These are phyloP conservation scores for Melanogrammus aeglefinus DNA, from an alignment of 2,797 vertebrate species.

Conservation along the genomic window DNA sequence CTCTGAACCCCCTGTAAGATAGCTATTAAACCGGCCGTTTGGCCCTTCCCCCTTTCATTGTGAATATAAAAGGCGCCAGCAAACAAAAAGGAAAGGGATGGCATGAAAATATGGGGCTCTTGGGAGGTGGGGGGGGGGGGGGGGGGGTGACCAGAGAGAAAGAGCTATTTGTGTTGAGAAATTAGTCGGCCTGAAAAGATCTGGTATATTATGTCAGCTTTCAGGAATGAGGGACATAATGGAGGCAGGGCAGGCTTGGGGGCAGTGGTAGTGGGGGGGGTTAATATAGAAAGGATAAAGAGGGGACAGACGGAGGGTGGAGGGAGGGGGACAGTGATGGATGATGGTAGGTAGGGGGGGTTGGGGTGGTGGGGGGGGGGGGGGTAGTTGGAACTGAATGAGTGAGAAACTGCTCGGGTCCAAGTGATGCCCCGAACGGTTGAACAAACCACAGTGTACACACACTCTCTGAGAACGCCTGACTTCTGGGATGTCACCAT, in stretches of 20 bases:
- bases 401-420: slow-evolving; percentile 48
- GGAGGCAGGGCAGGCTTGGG: slow-evolving; percentile 24
- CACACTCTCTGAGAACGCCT: background rate
- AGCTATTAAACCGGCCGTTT: slow-evolving; percentile 62
- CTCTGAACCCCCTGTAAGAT: slow-evolving; percentile 31
- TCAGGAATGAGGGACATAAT: slow-evolving; percentile 53
- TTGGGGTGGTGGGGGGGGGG: slow-evolving; percentile 54
- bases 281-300: slow-evolving; percentile 54
- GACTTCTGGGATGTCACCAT: background rate
- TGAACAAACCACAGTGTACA: slow-evolving; percentile 6
- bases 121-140: slow-evolving; percentile 40
- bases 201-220: slow-evolving; percentile 75
- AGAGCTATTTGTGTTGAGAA: slow-evolving; percentile 71
- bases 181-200: slow-evolving; percentile 74
- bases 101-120: slow-evolving; percentile 48
- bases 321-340: slow-evolving; percentile 68
- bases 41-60: slow-evolving; percentile 55
- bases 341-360: slow-evolving; percentile 58
- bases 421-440: slow-evolving; percentile 24
- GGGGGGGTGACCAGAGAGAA: slow-evolving; percentile 46
- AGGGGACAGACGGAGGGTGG: slow-evolving; percentile 65
- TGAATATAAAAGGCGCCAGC: slow-evolving; percentile 45
- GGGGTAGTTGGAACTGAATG: slow-evolving; percentile 45
- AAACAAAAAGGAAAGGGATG: slow-evolving; percentile 29
- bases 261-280: slow-evolving; percentile 45